Evolutionary conservation across 2,888 invertebrate species (phyloP).

Genomic region (Amphiduros pacificus): DNA sequence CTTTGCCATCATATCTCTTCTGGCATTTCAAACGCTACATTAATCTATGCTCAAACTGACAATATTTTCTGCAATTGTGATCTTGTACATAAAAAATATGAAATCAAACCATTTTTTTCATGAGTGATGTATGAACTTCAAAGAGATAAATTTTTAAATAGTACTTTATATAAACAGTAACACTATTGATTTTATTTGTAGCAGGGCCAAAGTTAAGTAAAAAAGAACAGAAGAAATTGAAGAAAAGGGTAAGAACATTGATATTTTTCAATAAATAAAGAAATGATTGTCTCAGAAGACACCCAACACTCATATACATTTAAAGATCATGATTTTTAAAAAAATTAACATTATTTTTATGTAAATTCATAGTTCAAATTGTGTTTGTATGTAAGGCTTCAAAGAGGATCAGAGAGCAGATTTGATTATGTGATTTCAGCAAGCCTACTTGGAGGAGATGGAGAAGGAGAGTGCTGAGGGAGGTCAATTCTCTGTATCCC

Average conservation of each 20-base stretch:
- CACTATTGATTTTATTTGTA: background rate
- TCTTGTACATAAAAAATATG: no score
- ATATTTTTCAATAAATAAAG: background rate
- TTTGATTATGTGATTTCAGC: conserved; percentile 9
- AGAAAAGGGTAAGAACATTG: conserved; percentile 45
- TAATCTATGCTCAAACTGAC: background rate
- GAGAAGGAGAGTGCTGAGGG: conserved; percentile 59
- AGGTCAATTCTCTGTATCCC: conserved; percentile 89
- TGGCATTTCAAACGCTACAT: background rate
- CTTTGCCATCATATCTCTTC: no score
- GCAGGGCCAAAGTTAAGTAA: conserved; percentile 41
- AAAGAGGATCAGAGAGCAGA: background rate
- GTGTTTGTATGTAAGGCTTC: background rate
- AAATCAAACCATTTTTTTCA: no score
- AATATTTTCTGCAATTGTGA: no score
- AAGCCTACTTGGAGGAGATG: conserved; percentile 41
- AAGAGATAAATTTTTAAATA: background rate
- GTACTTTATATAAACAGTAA: background rate
- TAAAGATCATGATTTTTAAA: no score
- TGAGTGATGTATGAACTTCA: background rate
- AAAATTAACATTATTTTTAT: background rate
- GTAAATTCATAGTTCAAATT: background rate
- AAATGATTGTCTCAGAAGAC: no score
- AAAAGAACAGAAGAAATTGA: conserved; percentile 55
- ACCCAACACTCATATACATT: no score